A percentile compares a stretch with the other conserved stretches of the same genome.
phyloP scores from a whole-genome alignment of 2,888 invertebrate species.

The Druceiella hillmani region DNA sequence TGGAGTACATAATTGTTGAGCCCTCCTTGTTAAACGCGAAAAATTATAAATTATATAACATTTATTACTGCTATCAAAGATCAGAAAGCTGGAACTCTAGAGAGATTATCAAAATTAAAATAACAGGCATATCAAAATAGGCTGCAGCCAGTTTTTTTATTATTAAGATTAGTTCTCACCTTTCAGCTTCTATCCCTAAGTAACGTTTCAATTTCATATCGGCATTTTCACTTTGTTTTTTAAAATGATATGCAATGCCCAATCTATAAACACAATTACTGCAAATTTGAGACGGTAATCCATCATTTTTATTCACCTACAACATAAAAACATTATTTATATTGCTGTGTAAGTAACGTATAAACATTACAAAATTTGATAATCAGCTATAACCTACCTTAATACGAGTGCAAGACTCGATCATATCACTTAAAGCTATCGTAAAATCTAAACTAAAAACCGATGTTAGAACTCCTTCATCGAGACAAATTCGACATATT shows the following conservation, averaged over 20 bases:
- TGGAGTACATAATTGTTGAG: no score
- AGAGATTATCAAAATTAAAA: no score
- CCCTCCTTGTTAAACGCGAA: no score
- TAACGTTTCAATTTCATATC: slow-evolving; percentile 54
- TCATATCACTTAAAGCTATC: slow-evolving; percentile 54
- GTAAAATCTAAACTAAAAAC: slow-evolving; percentile 56
- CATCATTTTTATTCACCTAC: slow-evolving; percentile 50
- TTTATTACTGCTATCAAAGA: no score
- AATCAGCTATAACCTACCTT: slow-evolving; percentile 34
- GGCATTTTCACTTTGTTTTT: slow-evolving; percentile 57
- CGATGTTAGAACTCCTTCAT: slow-evolving; percentile 55
- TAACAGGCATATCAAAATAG: no score
- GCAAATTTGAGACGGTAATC: slow-evolving; percentile 55
- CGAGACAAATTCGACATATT: slow-evolving; percentile 57
- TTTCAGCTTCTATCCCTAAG: no score
- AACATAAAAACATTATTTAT: slow-evolving; percentile 26
- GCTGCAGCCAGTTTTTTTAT: no score
- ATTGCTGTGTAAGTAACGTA: neutral
- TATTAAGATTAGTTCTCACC: no score
- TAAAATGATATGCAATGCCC: slow-evolving; percentile 58
- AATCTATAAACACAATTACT: slow-evolving; percentile 58
- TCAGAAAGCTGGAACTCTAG: no score
- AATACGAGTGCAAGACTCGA: slow-evolving; percentile 54
- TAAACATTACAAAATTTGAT: neutral
- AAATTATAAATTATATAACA: no score